Evolutionary conservation across 2,113 vertebrate species (phyloP).

Genomic region (Scytalopus superciliaris): DNA sequence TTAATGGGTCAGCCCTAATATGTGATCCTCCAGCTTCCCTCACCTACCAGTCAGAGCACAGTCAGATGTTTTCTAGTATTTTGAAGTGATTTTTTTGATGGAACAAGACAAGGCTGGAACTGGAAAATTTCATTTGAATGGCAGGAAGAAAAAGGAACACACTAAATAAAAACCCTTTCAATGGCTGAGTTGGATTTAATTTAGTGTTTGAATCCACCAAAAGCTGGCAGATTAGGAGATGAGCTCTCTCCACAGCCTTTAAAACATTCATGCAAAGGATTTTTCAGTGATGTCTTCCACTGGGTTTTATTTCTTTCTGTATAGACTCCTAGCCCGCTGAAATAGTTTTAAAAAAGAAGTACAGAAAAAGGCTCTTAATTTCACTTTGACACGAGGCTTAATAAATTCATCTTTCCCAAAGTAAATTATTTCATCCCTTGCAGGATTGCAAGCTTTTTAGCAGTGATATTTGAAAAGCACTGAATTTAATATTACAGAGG

Average conservation of each 20-base stretch:
- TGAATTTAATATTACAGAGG: neutral
- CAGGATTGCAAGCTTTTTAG: neutral
- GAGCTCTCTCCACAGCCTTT: neutral
- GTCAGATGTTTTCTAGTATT: neutral
- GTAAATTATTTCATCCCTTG: neutral
- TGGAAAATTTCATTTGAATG: neutral
- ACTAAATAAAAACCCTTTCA: conserved; percentile 10
- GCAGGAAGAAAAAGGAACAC: neutral
- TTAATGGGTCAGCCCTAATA: neutral
- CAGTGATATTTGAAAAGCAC: neutral
- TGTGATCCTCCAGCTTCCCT: neutral
- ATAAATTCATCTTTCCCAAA: neutral
- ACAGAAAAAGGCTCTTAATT: neutral
- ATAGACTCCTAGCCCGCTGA: neutral
- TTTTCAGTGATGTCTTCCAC: neutral
- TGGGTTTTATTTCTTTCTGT: neutral
- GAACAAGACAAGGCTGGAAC: neutral
- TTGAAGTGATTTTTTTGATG: neutral
- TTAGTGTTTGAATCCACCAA: neutral
- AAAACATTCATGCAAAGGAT: neutral
- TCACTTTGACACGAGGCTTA: neutral
- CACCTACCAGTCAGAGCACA: neutral
- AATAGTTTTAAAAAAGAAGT: neutral
- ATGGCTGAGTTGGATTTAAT: neutral
- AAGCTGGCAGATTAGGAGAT: conserved; percentile 1